A percentile compares a stretch with the other conserved stretches of the same genome.
Evolutionary conservation across 2,888 invertebrate genomes (phyloP).

Genomic region (Idaea straminata): DNA sequence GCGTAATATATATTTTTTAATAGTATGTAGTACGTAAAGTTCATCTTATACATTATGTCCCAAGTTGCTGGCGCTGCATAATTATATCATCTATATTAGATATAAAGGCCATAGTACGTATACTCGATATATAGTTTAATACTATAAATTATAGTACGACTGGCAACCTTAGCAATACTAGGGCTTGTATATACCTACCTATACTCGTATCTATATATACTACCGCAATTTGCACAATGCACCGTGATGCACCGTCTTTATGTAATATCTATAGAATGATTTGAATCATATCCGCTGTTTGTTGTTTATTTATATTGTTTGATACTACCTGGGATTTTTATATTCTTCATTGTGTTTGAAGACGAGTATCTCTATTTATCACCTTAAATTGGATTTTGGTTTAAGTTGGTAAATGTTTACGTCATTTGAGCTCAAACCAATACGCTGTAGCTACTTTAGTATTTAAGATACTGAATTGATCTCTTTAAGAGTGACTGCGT

Average conservation of each 20-base stretch:
- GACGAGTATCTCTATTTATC: neutral
- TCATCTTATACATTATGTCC: too few relatives aligned
- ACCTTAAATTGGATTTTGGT: neutral
- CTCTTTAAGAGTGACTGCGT: neutral
- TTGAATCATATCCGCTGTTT: slow-evolving; percentile 1
- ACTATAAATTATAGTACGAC: too few relatives aligned
- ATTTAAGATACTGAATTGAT: neutral
- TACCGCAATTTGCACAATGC: neutral
- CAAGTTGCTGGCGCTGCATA: too few relatives aligned
- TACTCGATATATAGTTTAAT: too few relatives aligned
- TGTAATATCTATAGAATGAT: neutral
- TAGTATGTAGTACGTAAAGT: too few relatives aligned
- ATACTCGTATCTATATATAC: neutral
- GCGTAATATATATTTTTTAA: too few relatives aligned
- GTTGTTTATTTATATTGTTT: neutral
- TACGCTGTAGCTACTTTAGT: neutral
- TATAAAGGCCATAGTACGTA: too few relatives aligned
- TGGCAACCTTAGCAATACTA: too few relatives aligned
- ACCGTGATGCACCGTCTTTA: neutral
- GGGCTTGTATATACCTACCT: too few relatives aligned
- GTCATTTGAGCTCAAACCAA: neutral
- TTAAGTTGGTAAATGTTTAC: neutral
- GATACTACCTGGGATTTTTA: neutral
- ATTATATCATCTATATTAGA: too few relatives aligned
- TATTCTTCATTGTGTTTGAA: neutral